Base-by-base conservation (phyloP, 2,888 invertebrate species). In the Thysanoteuthis rhombus region DNA sequence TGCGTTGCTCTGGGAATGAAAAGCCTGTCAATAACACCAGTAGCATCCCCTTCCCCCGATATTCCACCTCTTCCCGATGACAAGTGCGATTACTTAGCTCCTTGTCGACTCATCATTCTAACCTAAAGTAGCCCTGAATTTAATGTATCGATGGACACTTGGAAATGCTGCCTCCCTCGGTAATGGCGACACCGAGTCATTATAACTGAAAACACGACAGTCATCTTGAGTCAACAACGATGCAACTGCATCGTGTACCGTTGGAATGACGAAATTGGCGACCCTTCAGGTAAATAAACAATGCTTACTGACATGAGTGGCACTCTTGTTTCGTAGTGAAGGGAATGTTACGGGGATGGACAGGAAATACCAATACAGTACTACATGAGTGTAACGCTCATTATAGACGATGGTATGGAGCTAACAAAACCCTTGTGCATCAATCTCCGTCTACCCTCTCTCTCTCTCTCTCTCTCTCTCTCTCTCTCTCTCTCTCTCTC, bases 31-130 rank as follows among this genome's bases (percentile, higher is more conserved):
- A 58, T 25, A 58, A 75, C 8, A 75, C n/a, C n/a, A 75, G 0
- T 0, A 12, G 8, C n/a, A n/a, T 8, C n/a, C 12, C 0, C 2
- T 10, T 32, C 1, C 22, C 25, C 6, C 28, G 6, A 1, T 22
- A n/a, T 75, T 75, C 22, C 36, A 0, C 16, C 19, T n/a, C n/a
- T 10, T 12, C n/a, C 10, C 12, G 0, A 16, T 36, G 75, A 75
- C n/a, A 75, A 75, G n/a, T n/a, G n/a, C 25, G 58, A 32, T 58
- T 58, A 58, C 58, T 32, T 58, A 58, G 58, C 58, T 32, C 32
- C 58, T 58, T 32, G 32, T 58, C 75, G n/a, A n/a, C 75, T 75
- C 75, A 1, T 16, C 10, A 12, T 2, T 36, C 12, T n/a, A 4
- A 12, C 75, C 12, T 12, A n/a, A n/a, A 75, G 75, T 75, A 75